Percentiles rank a stretch among this genome's conserved stretches.
Evolutionary conservation across 2,888 invertebrate species (phyloP).

Genomic region (Tortrix viridana): DNA sequence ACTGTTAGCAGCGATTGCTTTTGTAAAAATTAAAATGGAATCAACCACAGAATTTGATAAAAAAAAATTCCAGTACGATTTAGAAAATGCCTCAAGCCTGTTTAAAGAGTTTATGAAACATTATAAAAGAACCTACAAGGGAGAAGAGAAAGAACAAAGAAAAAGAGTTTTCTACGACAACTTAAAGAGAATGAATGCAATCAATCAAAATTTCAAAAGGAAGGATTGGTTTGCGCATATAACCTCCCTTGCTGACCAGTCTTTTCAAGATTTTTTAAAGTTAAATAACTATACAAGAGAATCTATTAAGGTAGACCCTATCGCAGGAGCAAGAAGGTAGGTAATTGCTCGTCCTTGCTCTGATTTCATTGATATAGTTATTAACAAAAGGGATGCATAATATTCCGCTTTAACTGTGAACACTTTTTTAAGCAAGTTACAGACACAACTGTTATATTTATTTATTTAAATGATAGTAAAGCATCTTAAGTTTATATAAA

Average conservation of each 20-base stretch:
- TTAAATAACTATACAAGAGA: not conserved
- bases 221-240: slow-evolving; percentile 7
- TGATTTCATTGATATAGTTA: too few species aligned
- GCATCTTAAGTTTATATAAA: too few species aligned
- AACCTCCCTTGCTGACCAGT: not conserved
- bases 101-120: slow-evolving; percentile 11
- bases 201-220: slow-evolving; percentile 18
- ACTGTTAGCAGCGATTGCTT: not conserved
- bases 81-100: slow-evolving; percentile 3
- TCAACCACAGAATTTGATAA: not conserved
- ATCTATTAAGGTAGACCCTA: not conserved
- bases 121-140: slow-evolving; percentile 14
- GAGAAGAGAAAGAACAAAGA: not conserved
- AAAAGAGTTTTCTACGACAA: slow-evolving; percentile 18
- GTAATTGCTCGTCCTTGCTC: too few species aligned
- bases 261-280: slow-evolving; percentile 17
- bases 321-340: not conserved
- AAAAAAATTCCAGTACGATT: slow-evolving; percentile 14
- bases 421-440: too few species aligned
- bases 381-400: too few species aligned
- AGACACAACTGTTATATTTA: too few species aligned
- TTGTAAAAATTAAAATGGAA: not conserved
- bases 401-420: too few species aligned
- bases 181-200: slow-evolving; percentile 27
- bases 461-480: too few species aligned